Percentiles rank a stretch among this genome's conserved stretches.
phyloP scores from a whole-genome alignment of 2,888 invertebrate genomes.

The Amblyteles armatorius region DNA sequence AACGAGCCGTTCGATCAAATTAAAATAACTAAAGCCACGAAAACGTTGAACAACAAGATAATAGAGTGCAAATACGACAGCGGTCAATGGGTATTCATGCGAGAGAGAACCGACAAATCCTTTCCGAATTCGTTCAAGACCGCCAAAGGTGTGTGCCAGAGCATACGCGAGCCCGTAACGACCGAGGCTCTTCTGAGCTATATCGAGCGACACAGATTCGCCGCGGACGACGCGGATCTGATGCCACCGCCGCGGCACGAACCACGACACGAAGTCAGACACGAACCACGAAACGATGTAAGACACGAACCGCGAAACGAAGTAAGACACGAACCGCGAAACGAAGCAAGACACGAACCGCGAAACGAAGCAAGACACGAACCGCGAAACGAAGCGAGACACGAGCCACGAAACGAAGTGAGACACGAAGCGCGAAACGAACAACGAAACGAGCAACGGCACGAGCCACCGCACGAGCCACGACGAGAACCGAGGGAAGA shows the following conservation, averaged over 20 bases:
- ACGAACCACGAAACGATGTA: slow-evolving; percentile 12
- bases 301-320: neutral
- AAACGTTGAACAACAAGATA: slow-evolving; percentile 95
- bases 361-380: slow-evolving; percentile 33
- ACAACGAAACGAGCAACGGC: neutral
- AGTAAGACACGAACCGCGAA: too few relatives aligned
- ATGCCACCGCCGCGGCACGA: slow-evolving; percentile 90
- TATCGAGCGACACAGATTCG: slow-evolving; percentile 88
- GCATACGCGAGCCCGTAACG: slow-evolving; percentile 94
- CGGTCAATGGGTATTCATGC: slow-evolving; percentile 96
- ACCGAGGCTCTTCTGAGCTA: slow-evolving; percentile 91
- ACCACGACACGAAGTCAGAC: slow-evolving; percentile 83
- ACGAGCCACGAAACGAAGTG: slow-evolving; percentile 19
- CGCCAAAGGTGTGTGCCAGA: slow-evolving; percentile 93
- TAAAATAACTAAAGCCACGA: slow-evolving; percentile 92
- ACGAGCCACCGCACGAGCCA: slow-evolving; percentile 18
- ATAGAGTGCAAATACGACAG: slow-evolving; percentile 96
- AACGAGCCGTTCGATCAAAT: slow-evolving; percentile 90
- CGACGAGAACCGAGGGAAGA: slow-evolving; percentile 13
- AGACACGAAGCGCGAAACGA: too few relatives aligned
- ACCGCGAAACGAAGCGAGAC: slow-evolving; percentile 4
- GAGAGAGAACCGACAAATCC: slow-evolving; percentile 98
- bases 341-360: slow-evolving; percentile 3
- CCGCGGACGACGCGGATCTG: slow-evolving; percentile 88
- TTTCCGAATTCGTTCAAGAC: slow-evolving; percentile 96